Conservation (phyloP, 30 jellyfish, hydroid and myxozoan genomes). For the Nemopilema nomurai region DNA sequence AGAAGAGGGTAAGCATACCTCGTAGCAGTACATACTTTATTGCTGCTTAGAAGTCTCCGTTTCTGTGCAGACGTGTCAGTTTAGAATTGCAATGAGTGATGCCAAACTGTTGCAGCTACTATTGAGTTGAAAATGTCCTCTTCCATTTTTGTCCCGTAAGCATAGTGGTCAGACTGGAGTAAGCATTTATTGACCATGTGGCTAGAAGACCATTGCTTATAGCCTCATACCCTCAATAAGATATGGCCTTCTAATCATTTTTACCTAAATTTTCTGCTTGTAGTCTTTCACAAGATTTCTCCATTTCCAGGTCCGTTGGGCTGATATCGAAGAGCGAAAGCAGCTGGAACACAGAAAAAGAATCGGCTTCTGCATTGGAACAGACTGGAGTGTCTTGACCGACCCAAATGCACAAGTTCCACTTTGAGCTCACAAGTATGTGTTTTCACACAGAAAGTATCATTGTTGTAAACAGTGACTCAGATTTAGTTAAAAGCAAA, state of each 20-base stretch:
- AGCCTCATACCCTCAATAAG: no score
- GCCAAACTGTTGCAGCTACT: no score
- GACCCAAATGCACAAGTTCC: constrained; percentile 98
- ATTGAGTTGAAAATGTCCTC: no score
- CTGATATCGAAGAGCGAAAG: constrained; percentile 87
- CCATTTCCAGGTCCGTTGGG: constrained; percentile 99
- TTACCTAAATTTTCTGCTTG: no score
- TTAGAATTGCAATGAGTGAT: no score
- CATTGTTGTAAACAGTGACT: background rate
- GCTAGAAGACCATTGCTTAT: no score
- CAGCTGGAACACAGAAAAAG: constrained; percentile 91
- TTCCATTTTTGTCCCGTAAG: no score
- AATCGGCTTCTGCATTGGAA: constrained; percentile 97
- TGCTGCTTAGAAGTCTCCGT: background rate
- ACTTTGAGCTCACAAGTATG: constrained; percentile 12
- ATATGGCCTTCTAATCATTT: no score
- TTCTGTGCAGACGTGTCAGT: no score
- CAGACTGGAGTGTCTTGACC: constrained; percentile 96
- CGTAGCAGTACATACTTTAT: background rate
- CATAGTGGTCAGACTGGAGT: no score
- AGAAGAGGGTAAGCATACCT: constrained; percentile 73
- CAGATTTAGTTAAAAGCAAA: background rate
- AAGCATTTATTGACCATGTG: no score
- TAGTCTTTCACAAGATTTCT: no score
- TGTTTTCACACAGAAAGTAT: background rate